Percentiles rank a stretch among this genome's conserved stretches.
Conservation (phyloP, 2,113 vertebrate species). For the Jacana jacana region DNA sequence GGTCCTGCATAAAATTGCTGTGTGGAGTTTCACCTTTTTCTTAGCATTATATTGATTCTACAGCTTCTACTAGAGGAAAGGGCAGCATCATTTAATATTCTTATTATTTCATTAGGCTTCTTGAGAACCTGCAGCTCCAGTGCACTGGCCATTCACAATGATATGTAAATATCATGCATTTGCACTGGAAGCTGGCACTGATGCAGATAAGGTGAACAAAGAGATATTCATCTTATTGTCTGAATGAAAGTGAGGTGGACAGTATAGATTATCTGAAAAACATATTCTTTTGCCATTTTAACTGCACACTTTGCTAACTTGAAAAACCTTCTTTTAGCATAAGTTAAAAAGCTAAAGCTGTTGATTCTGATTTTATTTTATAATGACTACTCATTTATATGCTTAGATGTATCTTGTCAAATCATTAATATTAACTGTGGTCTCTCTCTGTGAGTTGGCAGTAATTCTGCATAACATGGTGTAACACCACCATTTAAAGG, state of each 20-base stretch:
- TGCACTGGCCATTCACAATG: background rate
- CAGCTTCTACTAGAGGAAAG: background rate
- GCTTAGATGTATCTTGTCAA: background rate
- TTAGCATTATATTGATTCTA: background rate
- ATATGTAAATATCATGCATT: background rate
- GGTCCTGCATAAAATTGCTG: background rate
- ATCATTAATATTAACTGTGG: rapidly evolving
- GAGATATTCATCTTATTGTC: no score
- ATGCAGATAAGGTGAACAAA: background rate
- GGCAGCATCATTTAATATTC: background rate
- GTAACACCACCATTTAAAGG: background rate
- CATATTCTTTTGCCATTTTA: rapidly evolving
- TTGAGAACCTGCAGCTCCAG: background rate
- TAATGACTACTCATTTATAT: background rate
- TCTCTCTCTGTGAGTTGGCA: background rate
- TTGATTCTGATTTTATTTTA: background rate
- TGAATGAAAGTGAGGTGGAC: background rate
- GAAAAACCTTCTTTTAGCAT: background rate
- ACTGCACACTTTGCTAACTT: background rate
- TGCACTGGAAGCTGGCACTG: background rate
- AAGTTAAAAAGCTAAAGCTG: background rate
- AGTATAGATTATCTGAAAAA: background rate
- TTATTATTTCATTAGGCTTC: background rate
- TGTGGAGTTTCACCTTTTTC: background rate
- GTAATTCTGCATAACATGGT: rapidly evolving